Evolutionary conservation across 1,140 invertebrate genomes (phyloP).

Genomic region (Sarcophaga peregrina): DNA sequence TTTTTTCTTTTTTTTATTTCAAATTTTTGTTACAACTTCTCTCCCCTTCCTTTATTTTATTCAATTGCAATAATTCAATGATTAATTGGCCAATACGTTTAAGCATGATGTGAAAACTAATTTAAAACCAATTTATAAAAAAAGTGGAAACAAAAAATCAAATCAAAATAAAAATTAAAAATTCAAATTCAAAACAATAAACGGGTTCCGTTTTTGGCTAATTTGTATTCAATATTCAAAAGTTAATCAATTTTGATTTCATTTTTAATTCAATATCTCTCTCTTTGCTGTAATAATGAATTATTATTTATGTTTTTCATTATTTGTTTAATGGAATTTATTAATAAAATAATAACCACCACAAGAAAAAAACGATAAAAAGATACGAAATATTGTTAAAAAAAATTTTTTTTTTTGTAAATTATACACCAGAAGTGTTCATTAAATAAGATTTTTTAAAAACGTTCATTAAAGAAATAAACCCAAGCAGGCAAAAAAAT

Average conservation of each 20-base stretch:
- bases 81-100: too few relatives aligned
- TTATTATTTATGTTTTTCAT: background rate
- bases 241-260: background rate
- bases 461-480: background rate
- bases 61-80: too few relatives aligned
- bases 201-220: background rate
- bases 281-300: background rate
- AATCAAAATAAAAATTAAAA: too few relatives aligned
- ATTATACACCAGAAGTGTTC: background rate
- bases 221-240: background rate
- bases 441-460: background rate
- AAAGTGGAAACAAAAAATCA: too few relatives aligned
- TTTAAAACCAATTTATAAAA: too few relatives aligned
- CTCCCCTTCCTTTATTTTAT: too few relatives aligned
- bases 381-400: background rate
- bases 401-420: too few relatives aligned
- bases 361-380: background rate
- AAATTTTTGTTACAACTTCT: too few relatives aligned
- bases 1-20: too few relatives aligned
- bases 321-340: conserved; percentile 16
- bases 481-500: background rate
- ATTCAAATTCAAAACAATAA: background rate
- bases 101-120: too few relatives aligned
- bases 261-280: too few relatives aligned
- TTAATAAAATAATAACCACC: background rate